Percentiles rank a stretch among this genome's conserved stretches.
Conservation (phyloP, 2,797 vertebrate genomes). For the Antennarius maculatus region DNA sequence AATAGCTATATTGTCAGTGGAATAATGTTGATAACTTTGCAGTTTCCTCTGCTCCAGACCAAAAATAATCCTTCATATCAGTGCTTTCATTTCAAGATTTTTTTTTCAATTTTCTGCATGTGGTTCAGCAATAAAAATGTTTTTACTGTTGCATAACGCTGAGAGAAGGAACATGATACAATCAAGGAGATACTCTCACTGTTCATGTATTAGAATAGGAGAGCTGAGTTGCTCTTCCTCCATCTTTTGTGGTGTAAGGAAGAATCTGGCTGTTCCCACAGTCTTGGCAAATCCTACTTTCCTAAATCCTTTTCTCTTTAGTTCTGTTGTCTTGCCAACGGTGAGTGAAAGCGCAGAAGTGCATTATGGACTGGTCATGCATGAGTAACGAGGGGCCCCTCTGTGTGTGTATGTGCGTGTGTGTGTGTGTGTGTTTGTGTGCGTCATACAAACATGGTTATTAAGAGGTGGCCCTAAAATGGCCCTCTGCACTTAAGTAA, state of each 20-base stretch:
- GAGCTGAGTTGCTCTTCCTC: conserved; percentile 59
- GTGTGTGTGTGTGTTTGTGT: conserved; percentile 22
- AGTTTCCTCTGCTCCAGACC: conserved; percentile 7
- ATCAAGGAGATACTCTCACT: conserved; percentile 41
- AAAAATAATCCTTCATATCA: conserved; percentile 5
- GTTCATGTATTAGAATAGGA: conserved; percentile 52
- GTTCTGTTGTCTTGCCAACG: conserved; percentile 83
- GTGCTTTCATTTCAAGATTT: conserved; percentile 13
- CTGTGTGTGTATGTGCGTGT: conserved; percentile 40
- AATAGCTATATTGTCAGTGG: conserved; percentile 9
- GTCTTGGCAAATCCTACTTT: conserved; percentile 73
- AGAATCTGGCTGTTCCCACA: conserved; percentile 74
- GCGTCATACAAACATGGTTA: conserved; percentile 51
- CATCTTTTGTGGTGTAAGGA: conserved; percentile 65
- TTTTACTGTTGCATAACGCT: conserved; percentile 10
- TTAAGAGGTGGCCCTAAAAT: conserved; percentile 62
- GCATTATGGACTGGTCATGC: conserved; percentile 82
- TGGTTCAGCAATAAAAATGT: conserved; percentile 14
- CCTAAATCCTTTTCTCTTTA: conserved; percentile 72
- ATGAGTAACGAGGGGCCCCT: conserved; percentile 80
- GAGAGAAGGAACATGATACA: conserved; percentile 38
- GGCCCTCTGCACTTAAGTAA: conserved; percentile 45
- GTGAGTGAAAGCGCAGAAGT: conserved; percentile 76
- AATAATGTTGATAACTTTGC: conserved; percentile 31
- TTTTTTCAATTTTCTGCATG: conserved; percentile 22